Percentiles rank a stretch among this genome's conserved stretches.
These are phyloP conservation scores for Arbacia lixula DNA, from an alignment of 53 echinoderm and acorn worm genomes.

Conservation along the genomic window DNA sequence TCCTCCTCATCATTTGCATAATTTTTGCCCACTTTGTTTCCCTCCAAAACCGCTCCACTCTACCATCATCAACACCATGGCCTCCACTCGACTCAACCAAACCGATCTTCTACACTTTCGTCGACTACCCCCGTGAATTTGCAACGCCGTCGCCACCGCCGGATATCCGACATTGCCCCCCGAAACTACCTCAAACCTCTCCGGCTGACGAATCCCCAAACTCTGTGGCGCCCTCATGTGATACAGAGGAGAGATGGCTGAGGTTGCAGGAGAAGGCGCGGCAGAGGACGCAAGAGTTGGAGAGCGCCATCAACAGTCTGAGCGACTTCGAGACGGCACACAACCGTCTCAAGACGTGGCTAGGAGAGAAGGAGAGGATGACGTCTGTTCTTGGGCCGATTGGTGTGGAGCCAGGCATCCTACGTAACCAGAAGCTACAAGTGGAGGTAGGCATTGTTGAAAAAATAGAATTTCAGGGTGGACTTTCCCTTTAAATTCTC, in stretches of 20 bases:
- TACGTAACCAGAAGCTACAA: conserved; percentile 96
- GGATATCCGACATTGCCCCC: too few species aligned
- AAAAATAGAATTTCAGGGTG: too few species aligned
- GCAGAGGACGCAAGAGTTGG: conserved; percentile 87
- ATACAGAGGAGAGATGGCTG: conserved; percentile 97
- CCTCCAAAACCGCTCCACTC: not conserved
- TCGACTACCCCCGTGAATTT: not conserved
- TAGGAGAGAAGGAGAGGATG: conserved; percentile 98
- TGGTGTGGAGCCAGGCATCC: conserved; percentile 88
- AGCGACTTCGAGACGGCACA: conserved; percentile 91
- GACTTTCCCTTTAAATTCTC: too few species aligned
- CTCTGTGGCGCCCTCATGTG: not conserved
- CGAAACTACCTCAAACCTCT: too few species aligned
- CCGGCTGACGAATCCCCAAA: not conserved
- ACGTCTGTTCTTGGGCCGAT: conserved; percentile 94
- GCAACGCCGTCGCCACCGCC: conserved; percentile 4
- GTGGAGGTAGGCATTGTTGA: too few species aligned
- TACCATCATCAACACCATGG: not conserved
- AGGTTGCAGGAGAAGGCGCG: conserved; percentile 95
- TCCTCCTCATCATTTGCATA: conserved; percentile 38
- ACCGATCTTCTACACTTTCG: conserved; percentile 29
- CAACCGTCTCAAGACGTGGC: conserved; percentile 96
- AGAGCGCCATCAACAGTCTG: conserved; percentile 92
- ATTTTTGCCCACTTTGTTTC: conserved; percentile 41
- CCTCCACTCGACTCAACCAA: conserved; percentile 1